These are phyloP conservation scores for Conomelus anceps DNA, from an alignment of 2,888 invertebrate species.

Conservation along the genomic window DNA sequence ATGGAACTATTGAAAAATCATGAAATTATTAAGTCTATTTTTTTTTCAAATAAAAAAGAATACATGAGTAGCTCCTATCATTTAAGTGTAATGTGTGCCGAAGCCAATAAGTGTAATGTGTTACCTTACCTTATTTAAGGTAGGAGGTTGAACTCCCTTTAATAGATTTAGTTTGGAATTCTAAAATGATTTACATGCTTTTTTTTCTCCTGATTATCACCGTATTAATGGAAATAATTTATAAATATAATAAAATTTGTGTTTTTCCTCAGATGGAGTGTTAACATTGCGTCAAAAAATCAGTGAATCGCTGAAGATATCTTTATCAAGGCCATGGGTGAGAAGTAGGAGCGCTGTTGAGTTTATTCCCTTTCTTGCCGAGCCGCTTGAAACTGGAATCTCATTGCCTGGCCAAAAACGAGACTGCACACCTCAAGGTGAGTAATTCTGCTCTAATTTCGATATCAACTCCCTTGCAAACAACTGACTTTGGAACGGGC, in stretches of 20 bases:
- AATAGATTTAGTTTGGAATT: too few relatives aligned
- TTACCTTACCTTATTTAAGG: too few relatives aligned
- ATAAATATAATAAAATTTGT: too few relatives aligned
- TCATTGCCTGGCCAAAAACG: constrained; percentile 31
- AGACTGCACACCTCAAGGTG: constrained; percentile 35
- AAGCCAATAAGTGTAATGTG: too few relatives aligned
- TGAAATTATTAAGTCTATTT: too few relatives aligned
- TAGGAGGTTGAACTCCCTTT: too few relatives aligned
- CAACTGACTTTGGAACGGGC: too few relatives aligned
- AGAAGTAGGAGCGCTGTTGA: constrained; percentile 53
- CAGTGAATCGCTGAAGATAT: constrained; percentile 36
- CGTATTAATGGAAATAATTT: neutral
- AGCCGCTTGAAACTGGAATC: constrained; percentile 35
- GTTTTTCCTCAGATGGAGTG: constrained; percentile 37
- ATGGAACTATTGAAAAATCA: too few relatives aligned
- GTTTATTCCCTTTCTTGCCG: constrained; percentile 31
- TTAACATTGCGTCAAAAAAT: constrained; percentile 41
- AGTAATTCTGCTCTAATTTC: too few relatives aligned
- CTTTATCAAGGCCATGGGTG: constrained; percentile 52
- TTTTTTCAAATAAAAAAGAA: too few relatives aligned
- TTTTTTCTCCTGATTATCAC: neutral
- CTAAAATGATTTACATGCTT: neutral
- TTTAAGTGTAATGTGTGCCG: too few relatives aligned
- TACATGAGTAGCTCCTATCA: too few relatives aligned
- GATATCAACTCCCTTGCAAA: neutral